A percentile compares a stretch with the other conserved stretches of the same genome.
Conservation (phyloP, 2,113 vertebrate species). For the Rhinoptilus africanus region DNA sequence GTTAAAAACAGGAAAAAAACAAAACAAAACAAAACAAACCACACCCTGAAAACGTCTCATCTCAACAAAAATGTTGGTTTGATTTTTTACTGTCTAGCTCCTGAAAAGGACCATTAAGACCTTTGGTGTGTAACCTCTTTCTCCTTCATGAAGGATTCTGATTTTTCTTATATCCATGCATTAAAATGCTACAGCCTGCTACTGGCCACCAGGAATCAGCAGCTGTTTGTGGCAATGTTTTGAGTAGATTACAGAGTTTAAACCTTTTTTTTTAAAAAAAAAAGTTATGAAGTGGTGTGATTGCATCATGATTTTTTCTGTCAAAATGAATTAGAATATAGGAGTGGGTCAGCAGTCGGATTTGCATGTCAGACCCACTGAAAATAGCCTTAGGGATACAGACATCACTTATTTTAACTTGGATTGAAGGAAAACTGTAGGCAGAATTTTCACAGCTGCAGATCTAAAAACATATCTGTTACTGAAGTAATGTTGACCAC, state of each 20-base stretch:
- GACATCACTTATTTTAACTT: neutral
- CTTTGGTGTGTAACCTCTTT: neutral
- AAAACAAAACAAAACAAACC: neutral
- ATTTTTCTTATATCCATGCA: neutral
- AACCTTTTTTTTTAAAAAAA: neutral
- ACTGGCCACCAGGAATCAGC: neutral
- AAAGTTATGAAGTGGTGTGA: neutral
- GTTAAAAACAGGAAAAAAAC: neutral
- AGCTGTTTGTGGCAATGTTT: neutral
- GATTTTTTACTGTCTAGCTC: neutral
- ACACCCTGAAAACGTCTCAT: neutral
- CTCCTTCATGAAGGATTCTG: neutral
- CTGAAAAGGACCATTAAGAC: neutral
- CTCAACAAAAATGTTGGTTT: neutral
- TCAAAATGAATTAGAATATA: conserved; percentile 22
- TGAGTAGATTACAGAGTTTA: neutral
- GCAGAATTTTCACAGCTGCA: neutral
- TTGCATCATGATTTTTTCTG: conserved; percentile 9
- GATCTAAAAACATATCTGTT: neutral
- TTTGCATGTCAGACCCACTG: neutral
- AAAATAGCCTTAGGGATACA: neutral
- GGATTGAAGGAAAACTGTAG: neutral
- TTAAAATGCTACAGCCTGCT: neutral
- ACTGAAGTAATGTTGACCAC: neutral
- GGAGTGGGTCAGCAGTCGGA: neutral